These are phyloP conservation scores for Eumacrocentrus americanus DNA, from an alignment of 2,888 invertebrate species.

Conservation along the genomic window DNA sequence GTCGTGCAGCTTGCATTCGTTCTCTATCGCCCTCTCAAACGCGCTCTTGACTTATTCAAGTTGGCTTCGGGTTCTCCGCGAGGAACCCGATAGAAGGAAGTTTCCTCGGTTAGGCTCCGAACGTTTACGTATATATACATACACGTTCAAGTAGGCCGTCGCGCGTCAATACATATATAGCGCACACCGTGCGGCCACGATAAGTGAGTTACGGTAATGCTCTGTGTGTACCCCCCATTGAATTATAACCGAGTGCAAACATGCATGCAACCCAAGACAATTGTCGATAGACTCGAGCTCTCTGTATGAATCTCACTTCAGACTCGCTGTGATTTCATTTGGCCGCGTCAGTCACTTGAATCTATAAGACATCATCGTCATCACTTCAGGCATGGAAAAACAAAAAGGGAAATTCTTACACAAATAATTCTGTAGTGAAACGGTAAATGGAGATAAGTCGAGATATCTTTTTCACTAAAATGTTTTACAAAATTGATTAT, in stretches of 20 bases:
- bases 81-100: slow-evolving; percentile 39
- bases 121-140: slow-evolving; percentile 10
- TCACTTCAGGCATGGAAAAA: not conserved
- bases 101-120: slow-evolving; percentile 32
- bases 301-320: too few relatives aligned
- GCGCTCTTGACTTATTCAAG: slow-evolving; percentile 39
- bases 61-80: slow-evolving; percentile 29
- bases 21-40: slow-evolving; percentile 8
- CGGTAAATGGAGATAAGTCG: too few relatives aligned
- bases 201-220: slow-evolving; percentile 11
- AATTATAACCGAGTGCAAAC: slow-evolving; percentile 15
- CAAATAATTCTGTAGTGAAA: too few relatives aligned
- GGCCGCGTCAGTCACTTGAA: not conserved
- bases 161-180: not conserved
- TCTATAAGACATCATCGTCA: not conserved
- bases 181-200: too few relatives aligned
- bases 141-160: not conserved
- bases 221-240: not conserved
- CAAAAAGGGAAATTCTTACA: too few relatives aligned
- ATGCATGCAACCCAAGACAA: slow-evolving; percentile 17
- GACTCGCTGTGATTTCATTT: slow-evolving; percentile 2
- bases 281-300: slow-evolving; percentile 8
- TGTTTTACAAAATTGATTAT: too few relatives aligned
- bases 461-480: too few relatives aligned
- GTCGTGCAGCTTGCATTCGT: slow-evolving; percentile 20